Evolutionary conservation across 2,113 vertebrate species (phyloP), one percentile per base, ranked within the genome.

Genomic region (Edolisoma coerulescens): DNA sequence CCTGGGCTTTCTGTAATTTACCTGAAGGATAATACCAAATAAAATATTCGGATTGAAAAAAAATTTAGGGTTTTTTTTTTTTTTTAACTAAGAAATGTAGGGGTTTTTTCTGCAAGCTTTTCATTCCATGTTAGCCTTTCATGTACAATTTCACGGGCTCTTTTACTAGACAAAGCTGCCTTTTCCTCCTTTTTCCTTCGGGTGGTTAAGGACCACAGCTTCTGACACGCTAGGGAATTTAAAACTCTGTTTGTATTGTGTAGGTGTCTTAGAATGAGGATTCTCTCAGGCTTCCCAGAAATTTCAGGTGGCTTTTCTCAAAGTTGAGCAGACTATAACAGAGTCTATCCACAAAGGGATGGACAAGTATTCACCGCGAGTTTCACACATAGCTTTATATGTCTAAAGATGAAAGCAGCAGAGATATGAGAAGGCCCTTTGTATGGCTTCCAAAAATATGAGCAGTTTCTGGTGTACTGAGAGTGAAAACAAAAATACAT

Each of bases 11-110:
- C 35, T 73, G 20, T 39, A 65, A 79, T 24, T 75, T 89, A 44
- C 13, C 37, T 91, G 41, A 84, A 79, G 15, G 28, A 59, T 21
- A 67, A 49, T 33, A 75, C 35, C 0, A 87, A 89, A 69, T 44
- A 49, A 65, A 89, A 80, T 39, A 83, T 16, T 53, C 19, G 28
- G 10, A 57, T 21, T 22, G 6, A 9, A 35, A 80, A 59, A 32
- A 2, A 23, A 16, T 0, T 1, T 6, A 23, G 3, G n/a, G n/a
- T 14, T 5, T 4, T 30, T 41, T 13, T 30, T 59, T 60, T 85
- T 30, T 71, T 74, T 82, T 42, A 2, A 7, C 28, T 45, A 41
- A 53, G 11, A 76, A 42, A 7, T 9, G 9, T 21, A 49, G 22
- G 3, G 0, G 0, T 13, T 39, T 90, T 79, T 35, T 5, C 45